Evolutionary conservation across 2,888 invertebrate species (phyloP).

Genomic region (Pachymerium ferrugineum): DNA sequence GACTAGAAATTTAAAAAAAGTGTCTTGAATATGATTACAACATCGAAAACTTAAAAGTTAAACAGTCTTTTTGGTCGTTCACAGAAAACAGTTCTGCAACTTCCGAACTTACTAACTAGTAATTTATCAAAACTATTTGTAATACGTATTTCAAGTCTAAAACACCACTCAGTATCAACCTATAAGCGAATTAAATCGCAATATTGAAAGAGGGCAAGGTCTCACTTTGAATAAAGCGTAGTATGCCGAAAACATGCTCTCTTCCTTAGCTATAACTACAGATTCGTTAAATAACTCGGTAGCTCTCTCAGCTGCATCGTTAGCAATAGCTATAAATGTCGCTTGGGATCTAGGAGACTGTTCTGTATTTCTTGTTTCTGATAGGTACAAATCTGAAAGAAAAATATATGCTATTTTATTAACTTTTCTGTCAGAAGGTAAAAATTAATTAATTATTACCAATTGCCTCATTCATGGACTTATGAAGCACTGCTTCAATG

Average conservation of each 20-base stretch:
- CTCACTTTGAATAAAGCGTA: not conserved
- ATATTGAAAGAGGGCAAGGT: too few species aligned
- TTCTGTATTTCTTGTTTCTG: not conserved
- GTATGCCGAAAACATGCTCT: not conserved
- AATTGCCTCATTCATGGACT: slow-evolving; percentile 4
- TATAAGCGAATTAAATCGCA: too few species aligned
- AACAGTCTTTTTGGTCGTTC: too few species aligned
- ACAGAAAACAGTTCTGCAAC: too few species aligned
- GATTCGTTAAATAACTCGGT: not conserved
- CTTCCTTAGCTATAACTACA: not conserved
- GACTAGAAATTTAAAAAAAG: not conserved
- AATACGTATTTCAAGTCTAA: too few species aligned
- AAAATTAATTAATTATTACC: slow-evolving; percentile 15
- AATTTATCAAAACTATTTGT: too few species aligned
- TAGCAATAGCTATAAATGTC: not conserved
- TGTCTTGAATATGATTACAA: too few species aligned
- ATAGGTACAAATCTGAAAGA: not conserved
- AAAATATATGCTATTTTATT: too few species aligned
- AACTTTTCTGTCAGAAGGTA: not conserved
- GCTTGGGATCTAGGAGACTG: not conserved
- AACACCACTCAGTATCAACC: too few species aligned
- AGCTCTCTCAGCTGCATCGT: not conserved
- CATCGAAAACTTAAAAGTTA: too few species aligned
- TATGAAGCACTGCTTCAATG: slow-evolving; percentile 35
- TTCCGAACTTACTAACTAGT: too few species aligned